These are phyloP conservation scores for Vombatus ursinus DNA, from an alignment of 2,113 vertebrate genomes.

Conservation along the genomic window DNA sequence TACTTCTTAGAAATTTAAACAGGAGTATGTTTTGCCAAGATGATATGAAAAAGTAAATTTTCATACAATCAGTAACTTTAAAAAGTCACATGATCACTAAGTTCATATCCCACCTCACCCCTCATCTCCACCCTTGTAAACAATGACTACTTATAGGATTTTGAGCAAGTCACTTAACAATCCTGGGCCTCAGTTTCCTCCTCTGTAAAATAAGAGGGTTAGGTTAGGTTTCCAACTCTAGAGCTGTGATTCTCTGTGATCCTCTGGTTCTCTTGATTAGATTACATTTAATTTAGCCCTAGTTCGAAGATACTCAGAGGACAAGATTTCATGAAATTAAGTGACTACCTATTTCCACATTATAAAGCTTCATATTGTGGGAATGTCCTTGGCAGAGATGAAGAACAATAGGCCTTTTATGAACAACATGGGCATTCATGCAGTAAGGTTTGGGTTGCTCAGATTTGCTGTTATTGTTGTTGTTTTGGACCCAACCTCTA, in stretches of 20 bases:
- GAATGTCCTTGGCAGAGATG: not conserved
- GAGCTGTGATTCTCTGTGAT: not conserved
- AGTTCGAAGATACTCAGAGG: not conserved
- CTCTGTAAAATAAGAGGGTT: not conserved
- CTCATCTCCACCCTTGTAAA: not conserved
- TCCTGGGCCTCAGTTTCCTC: not conserved
- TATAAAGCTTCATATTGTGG: not conserved
- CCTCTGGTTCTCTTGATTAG: not conserved
- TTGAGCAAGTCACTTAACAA: not conserved
- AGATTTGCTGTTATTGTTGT: not conserved
- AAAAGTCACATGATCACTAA: not conserved
- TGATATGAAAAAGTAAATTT: not conserved
- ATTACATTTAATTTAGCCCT: not conserved
- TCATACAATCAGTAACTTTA: not conserved
- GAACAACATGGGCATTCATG: not conserved
- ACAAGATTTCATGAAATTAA: not conserved
- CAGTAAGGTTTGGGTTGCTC: not conserved
- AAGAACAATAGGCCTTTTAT: not conserved
- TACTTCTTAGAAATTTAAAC: not conserved
- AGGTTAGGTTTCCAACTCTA: not conserved
- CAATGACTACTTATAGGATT: not conserved
- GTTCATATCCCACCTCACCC: not conserved
- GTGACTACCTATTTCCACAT: not conserved
- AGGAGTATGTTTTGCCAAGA: not conserved
- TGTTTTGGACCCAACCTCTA: not conserved